phyloP scores from a whole-genome alignment of 2,888 invertebrate genomes.

The Stenodera caucasica region DNA sequence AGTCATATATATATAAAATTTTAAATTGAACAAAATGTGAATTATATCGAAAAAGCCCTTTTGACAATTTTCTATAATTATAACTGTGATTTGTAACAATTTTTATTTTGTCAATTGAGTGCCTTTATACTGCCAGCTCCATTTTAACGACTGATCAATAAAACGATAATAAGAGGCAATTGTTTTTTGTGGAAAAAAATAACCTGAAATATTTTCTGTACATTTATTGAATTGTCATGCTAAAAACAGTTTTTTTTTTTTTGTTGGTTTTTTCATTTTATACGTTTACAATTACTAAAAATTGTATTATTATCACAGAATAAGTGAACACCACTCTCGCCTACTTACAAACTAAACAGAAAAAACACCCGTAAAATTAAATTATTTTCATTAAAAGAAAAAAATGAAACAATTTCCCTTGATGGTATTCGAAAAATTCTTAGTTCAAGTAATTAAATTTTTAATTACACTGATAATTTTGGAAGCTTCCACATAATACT shows the following conservation, averaged over 20 bases:
- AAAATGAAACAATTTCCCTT: conserved; percentile 37
- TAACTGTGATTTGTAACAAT: background rate
- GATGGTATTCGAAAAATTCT: conserved; percentile 25
- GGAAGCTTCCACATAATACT: conserved; percentile 45
- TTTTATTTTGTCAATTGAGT: background rate
- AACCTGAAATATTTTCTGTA: conserved; percentile 38
- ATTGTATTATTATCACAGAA: conserved; percentile 57
- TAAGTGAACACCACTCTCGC: conserved; percentile 55
- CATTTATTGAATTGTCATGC: conserved; percentile 56
- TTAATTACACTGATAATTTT: conserved; percentile 29
- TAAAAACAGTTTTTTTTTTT: conserved; percentile 56
- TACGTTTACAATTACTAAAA: conserved; percentile 52
- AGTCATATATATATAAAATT: too few species aligned
- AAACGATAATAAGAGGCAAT: background rate
- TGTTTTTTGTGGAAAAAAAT: background rate
- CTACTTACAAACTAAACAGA: conserved; percentile 49
- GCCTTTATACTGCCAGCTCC: conserved; percentile 1
- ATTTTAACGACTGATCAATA: background rate
- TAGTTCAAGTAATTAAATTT: conserved; percentile 23
- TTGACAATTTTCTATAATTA: background rate
- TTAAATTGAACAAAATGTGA: too few species aligned
- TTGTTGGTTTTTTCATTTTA: conserved; percentile 5
- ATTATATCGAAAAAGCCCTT: too few species aligned
- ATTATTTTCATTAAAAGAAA: conserved; percentile 48
- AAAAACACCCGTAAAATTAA: conserved; percentile 52